phyloP scores from a whole-genome alignment of 2,113 vertebrate species.

The Glareola pratincola region DNA sequence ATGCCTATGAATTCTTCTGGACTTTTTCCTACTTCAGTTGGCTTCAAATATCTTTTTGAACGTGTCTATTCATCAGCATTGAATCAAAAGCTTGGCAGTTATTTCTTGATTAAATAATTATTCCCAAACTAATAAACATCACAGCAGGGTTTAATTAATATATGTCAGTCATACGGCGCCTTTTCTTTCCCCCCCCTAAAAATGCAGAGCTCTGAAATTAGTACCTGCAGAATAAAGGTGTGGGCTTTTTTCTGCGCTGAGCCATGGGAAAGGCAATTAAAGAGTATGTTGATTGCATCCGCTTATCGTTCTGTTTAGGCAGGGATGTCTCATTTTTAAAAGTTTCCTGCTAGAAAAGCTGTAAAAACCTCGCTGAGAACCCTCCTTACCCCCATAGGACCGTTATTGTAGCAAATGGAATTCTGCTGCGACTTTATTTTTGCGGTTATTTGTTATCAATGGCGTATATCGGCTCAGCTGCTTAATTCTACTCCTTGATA shows the following conservation, averaged over 20 bases:
- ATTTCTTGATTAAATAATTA: conserved; percentile 61
- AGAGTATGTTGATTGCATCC: neutral
- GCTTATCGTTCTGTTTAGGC: neutral
- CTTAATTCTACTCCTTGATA: neutral
- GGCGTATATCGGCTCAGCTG: neutral
- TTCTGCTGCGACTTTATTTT: neutral
- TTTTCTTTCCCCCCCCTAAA: neutral
- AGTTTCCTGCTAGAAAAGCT: neutral
- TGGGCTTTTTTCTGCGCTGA: neutral
- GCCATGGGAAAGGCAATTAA: neutral
- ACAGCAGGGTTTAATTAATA: conserved; percentile 51
- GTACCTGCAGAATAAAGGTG: conserved; percentile 18
- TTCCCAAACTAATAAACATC: conserved; percentile 59
- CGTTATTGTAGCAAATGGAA: neutral
- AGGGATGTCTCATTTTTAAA: neutral
- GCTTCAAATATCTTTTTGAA: neutral
- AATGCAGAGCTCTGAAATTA: conserved; percentile 17
- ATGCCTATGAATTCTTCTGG: neutral
- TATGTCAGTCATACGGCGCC: neutral
- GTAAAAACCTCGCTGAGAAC: neutral
- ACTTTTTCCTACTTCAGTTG: neutral
- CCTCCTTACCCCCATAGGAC: neutral
- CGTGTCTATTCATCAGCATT: neutral
- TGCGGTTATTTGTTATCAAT: neutral
- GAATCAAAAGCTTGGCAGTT: conserved; percentile 48